Evolutionary conservation across 2,797 vertebrate species (phyloP).

Genomic region (Darevskia nairensis): DNA sequence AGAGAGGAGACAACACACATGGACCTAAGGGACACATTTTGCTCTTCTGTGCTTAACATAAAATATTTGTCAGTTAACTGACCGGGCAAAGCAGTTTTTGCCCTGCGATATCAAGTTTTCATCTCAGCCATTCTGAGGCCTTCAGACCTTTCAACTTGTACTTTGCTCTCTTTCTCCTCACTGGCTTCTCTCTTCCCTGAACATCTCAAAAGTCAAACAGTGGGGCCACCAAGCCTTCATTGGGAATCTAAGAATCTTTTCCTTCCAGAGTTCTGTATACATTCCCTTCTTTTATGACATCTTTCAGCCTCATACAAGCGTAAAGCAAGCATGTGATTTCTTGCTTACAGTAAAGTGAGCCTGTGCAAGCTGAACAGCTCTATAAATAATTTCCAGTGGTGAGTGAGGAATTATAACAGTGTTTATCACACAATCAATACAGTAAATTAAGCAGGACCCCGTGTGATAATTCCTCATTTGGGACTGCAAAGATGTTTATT

Average conservation of each 20-base stretch:
- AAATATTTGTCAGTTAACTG: not conserved
- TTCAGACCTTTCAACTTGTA: conserved; percentile 17
- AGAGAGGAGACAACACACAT: conserved; percentile 19
- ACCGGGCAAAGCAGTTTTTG: not conserved
- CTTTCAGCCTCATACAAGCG: fast-evolving
- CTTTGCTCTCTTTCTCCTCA: conserved; percentile 3
- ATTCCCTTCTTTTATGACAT: conserved; percentile 26
- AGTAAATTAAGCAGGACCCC: not conserved
- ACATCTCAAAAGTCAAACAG: conserved; percentile 29
- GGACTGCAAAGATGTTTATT: not conserved
- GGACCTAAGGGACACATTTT: not conserved
- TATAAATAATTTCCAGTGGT: too few species aligned
- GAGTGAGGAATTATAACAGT: too few species aligned
- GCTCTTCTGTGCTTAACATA: not conserved
- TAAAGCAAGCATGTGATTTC: not conserved
- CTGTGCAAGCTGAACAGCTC: too few species aligned
- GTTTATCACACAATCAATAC: not conserved
- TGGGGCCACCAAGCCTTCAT: not conserved
- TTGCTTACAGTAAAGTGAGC: not conserved
- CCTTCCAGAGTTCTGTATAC: not conserved
- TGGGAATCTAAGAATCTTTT: conserved; percentile 27
- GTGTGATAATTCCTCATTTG: not conserved
- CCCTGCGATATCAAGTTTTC: not conserved
- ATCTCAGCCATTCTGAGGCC: not conserved
- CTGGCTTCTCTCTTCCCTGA: not conserved